phyloP scores from a whole-genome alignment of 2,797 vertebrate species.

The Atherinosoma microstoma region DNA sequence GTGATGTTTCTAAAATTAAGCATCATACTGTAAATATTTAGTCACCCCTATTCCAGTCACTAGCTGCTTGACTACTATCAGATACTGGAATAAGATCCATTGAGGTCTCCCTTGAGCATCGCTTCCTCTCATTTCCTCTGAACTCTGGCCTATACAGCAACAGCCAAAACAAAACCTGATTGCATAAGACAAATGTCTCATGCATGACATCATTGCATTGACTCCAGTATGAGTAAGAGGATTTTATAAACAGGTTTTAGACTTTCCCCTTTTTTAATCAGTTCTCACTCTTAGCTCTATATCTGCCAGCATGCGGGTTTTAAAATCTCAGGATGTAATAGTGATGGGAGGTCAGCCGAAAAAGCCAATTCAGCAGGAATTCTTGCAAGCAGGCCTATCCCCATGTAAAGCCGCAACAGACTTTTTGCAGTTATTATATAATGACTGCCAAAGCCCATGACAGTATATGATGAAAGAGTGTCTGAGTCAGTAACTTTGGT shows the following conservation, averaged over 20 bases:
- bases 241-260: conserved; percentile 57
- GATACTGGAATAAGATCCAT: conserved; percentile 20
- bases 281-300: conserved; percentile 16
- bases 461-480: conserved; percentile 41
- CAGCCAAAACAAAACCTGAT: conserved; percentile 64
- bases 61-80: conserved; percentile 33
- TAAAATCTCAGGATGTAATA: conserved; percentile 16
- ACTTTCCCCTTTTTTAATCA: conserved; percentile 31
- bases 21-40: conserved; percentile 7
- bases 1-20: conserved; percentile 57
- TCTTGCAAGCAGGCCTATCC: conserved; percentile 17
- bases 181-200: conserved; percentile 58
- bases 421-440: conserved; percentile 68
- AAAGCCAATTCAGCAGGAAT: conserved; percentile 34
- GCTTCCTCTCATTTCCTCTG: conserved; percentile 28
- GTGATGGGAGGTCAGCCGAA: conserved; percentile 18
- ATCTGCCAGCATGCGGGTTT: conserved; percentile 24
- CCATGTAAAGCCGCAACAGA: conserved; percentile 35
- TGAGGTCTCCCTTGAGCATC: conserved; percentile 1
- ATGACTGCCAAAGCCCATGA: conserved; percentile 57
- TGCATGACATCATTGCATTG: conserved; percentile 22
- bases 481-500: conserved; percentile 58
- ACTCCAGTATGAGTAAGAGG: conserved; percentile 50
- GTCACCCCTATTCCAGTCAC: conserved; percentile 33
- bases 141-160: conserved; percentile 49